These are phyloP conservation scores for Zaprionus africanus DNA, from an alignment of 1,140 invertebrate genomes.

Conservation along the genomic window DNA sequence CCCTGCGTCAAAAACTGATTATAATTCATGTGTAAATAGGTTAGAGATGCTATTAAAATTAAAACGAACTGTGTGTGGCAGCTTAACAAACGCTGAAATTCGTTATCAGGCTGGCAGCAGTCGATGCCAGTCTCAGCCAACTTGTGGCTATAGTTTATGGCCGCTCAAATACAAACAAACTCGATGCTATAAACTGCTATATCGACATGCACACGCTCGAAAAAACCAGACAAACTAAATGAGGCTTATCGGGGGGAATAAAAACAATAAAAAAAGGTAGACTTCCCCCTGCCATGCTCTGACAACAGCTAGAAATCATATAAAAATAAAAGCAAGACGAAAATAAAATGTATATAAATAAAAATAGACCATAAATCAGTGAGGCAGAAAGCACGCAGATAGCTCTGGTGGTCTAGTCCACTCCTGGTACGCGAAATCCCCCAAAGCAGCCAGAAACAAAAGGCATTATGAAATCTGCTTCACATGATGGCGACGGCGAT, in stretches of 20 bases:
- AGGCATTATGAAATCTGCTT: constrained; percentile 22
- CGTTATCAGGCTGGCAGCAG: constrained; percentile 23
- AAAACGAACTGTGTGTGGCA: constrained; percentile 12
- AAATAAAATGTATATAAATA: constrained; percentile 56
- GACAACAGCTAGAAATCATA: constrained; percentile 44
- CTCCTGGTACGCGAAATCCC: constrained; percentile 25
- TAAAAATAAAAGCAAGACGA: constrained; percentile 57
- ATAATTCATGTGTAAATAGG: constrained; percentile 16
- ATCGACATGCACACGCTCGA: constrained; percentile 63
- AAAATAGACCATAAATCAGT: constrained; percentile 77
- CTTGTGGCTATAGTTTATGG: constrained; percentile 9
- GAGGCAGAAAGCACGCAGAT: constrained; percentile 70
- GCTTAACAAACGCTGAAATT: constrained; percentile 18
- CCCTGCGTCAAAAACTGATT: constrained; percentile 26
- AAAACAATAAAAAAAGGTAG: constrained; percentile 15
- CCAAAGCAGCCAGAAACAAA: constrained; percentile 28
- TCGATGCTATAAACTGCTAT: constrained; percentile 14
- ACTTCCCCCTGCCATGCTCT: background rate
- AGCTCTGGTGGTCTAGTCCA: constrained; percentile 6
- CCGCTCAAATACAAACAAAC: background rate
- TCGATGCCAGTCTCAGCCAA: background rate
- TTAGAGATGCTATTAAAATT: constrained; percentile 18
- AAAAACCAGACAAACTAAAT: constrained; percentile 62
- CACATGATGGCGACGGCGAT: background rate
- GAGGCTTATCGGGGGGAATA: constrained; percentile 65